A percentile compares a stretch with the other conserved stretches of the same genome.
These are phyloP conservation scores for Nasonia giraulti DNA, from an alignment of 1,140 invertebrate species.

Conservation along the genomic window DNA sequence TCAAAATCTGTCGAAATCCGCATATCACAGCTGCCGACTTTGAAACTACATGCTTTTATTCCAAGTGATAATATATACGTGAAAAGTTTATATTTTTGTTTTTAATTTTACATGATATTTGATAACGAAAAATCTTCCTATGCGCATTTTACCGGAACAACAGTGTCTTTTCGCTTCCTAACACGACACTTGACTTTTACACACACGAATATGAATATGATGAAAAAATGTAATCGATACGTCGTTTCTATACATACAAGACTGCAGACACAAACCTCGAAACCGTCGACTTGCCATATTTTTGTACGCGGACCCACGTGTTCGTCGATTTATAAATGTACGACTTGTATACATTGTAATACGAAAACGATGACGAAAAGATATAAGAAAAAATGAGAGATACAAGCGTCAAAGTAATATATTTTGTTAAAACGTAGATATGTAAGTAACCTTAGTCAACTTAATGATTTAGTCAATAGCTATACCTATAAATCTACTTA, in stretches of 20 bases:
- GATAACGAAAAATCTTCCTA: background rate
- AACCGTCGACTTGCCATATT: slow-evolving; percentile 52
- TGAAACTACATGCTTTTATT: background rate
- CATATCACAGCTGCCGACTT: background rate
- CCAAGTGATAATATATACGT: background rate
- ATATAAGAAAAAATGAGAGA: background rate
- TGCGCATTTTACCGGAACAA: background rate
- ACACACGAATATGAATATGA: background rate
- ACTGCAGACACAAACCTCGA: slow-evolving; percentile 14
- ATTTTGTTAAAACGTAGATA: slow-evolving; percentile 49
- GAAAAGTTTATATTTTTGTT: background rate
- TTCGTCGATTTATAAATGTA: slow-evolving; percentile 46
- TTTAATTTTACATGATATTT: background rate
- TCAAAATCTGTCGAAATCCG: background rate
- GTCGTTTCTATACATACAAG: slow-evolving; percentile 20
- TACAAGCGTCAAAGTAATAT: slow-evolving; percentile 47
- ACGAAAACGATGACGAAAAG: background rate
- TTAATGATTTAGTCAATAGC: slow-evolving; percentile 25
- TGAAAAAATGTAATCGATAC: background rate
- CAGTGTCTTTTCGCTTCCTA: background rate
- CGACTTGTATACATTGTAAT: slow-evolving; percentile 24
- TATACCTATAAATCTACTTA: background rate
- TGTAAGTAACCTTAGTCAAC: slow-evolving; percentile 26
- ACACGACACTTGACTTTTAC: too few species aligned
- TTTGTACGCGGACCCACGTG: slow-evolving; percentile 52